These are phyloP conservation scores for Nothoprocta perdicaria DNA, from an alignment of 2,113 vertebrate genomes.

Conservation along the genomic window DNA sequence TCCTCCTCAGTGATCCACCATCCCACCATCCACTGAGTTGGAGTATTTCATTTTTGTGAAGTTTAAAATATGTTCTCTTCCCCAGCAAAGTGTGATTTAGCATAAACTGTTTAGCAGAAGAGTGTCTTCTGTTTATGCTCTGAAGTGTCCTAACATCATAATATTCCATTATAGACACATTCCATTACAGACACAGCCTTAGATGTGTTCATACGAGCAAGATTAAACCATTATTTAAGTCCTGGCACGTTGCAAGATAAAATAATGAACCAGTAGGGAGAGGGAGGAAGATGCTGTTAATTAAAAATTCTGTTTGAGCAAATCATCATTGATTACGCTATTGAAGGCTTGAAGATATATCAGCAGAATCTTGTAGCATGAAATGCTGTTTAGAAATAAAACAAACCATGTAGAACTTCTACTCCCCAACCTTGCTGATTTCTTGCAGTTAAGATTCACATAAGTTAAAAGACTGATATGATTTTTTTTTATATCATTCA, in stretches of 20 bases:
- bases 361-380: not conserved
- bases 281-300: constrained; percentile 9
- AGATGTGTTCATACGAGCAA: constrained; percentile 18
- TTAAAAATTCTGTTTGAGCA: constrained; percentile 4
- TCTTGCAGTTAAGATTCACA: not conserved
- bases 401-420: not conserved
- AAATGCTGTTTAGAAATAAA: not conserved
- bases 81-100: not conserved
- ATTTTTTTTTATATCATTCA: not conserved
- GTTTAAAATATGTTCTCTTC: not conserved
- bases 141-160: not conserved
- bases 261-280: not conserved
- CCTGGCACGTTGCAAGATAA: not conserved
- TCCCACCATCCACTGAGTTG: not conserved
- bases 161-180: constrained; percentile 42
- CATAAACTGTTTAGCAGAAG: constrained; percentile 7
- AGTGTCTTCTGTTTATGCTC: constrained; percentile 25
- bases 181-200: constrained; percentile 35
- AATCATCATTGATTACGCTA: constrained; percentile 23
- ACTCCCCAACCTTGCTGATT: not conserved
- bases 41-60: not conserved
- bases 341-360: constrained; percentile 6
- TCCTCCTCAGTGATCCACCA: not conserved
- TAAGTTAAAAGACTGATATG: not conserved
- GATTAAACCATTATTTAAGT: constrained; percentile 50